phyloP scores from a whole-genome alignment of 2,888 invertebrate genomes.

The Nesidiocoris tenuis region DNA sequence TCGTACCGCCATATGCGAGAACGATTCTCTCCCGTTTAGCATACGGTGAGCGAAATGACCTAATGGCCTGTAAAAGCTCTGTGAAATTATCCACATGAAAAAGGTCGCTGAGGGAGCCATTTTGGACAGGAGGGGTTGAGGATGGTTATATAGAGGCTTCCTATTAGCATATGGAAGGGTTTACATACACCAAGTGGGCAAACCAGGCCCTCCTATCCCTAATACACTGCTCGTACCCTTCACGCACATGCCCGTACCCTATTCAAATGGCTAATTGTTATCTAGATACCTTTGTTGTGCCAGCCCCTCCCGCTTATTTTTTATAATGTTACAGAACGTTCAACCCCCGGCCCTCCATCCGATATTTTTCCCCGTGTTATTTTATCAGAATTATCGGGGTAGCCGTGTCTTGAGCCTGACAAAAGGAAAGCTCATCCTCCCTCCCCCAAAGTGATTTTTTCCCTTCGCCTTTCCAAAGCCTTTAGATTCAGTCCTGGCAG shows the following conservation, averaged over 20 bases:
- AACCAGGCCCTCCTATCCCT: slow-evolving; percentile 8
- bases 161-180: slow-evolving; percentile 25
- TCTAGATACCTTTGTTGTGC: slow-evolving; percentile 41
- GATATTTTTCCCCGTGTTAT: slow-evolving; percentile 23
- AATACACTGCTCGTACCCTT: too few species aligned
- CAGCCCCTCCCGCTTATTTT: slow-evolving; percentile 17
- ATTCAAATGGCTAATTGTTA: slow-evolving; percentile 36
- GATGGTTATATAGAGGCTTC: slow-evolving; percentile 12
- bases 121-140: slow-evolving; percentile 26
- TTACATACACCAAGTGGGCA: background rate
- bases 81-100: slow-evolving; percentile 38
- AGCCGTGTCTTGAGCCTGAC: slow-evolving; percentile 17
- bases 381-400: slow-evolving; percentile 32
- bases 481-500: background rate
- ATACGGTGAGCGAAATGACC: slow-evolving; percentile 31
- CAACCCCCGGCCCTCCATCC: slow-evolving; percentile 1
- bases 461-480: background rate
- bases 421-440: slow-evolving; percentile 11
- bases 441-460: slow-evolving; percentile 10
- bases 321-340: background rate
- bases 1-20: background rate
- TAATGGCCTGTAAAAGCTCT: slow-evolving; percentile 41
- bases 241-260: background rate
- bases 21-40: slow-evolving; percentile 31
- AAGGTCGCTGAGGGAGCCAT: slow-evolving; percentile 2